A percentile compares a stretch with the other conserved stretches of the same genome.
These are phyloP conservation scores for Ridgeia piscesae DNA, from an alignment of 1,140 invertebrate genomes.

Conservation along the genomic window DNA sequence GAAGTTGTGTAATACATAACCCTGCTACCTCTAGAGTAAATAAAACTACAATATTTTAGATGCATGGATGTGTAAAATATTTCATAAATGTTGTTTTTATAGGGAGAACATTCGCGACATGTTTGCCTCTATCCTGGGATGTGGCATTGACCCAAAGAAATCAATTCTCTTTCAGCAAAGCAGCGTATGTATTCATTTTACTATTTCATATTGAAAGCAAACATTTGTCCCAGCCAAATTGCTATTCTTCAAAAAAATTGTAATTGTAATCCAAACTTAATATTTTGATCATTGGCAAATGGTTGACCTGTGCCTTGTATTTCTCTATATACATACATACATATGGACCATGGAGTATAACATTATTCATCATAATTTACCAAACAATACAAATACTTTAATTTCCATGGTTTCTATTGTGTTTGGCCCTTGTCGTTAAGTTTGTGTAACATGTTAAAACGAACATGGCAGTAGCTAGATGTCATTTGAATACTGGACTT, in stretches of 20 bases:
- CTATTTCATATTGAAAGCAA: neutral
- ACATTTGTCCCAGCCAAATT: neutral
- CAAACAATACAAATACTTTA: too few species aligned
- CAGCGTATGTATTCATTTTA: conserved; percentile 54
- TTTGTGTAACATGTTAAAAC: neutral
- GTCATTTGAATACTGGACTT: neutral
- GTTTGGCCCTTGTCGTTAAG: neutral
- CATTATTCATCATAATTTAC: too few species aligned
- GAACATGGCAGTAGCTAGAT: neutral
- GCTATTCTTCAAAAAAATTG: neutral
- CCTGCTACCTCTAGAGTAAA: too few species aligned
- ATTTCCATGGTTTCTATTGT: too few species aligned
- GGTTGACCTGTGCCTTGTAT: too few species aligned
- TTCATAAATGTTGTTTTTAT: conserved; percentile 28
- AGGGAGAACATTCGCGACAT: conserved; percentile 73
- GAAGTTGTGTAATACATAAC: too few species aligned
- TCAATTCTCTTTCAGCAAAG: conserved; percentile 90
- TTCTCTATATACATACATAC: neutral
- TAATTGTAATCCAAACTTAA: neutral
- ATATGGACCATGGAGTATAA: neutral
- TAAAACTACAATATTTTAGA: neutral
- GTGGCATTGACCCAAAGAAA: conserved; percentile 83
- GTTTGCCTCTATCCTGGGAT: conserved; percentile 83
- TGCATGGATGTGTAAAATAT: neutral
- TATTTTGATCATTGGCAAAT: too few species aligned